Conservation (phyloP, 2,888 invertebrate genomes). For the Cremastinae sp. region DNA sequence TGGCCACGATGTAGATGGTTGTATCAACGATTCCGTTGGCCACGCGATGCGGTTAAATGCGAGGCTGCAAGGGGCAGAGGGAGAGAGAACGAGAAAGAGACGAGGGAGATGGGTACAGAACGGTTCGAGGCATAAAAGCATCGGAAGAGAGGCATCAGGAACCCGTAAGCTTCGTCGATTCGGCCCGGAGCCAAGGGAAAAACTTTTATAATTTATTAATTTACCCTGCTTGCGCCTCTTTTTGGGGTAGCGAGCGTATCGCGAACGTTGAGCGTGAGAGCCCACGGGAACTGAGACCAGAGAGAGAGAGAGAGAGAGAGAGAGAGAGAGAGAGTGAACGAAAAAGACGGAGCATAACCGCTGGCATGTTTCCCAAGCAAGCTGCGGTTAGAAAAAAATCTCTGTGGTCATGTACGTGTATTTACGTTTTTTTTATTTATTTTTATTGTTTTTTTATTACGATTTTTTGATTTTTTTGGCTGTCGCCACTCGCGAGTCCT, state of each 20-base stretch:
- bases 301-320: slow-evolving; percentile 37
- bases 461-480: slow-evolving; percentile 55
- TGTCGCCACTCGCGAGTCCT: slow-evolving; percentile 52
- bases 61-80: slow-evolving; percentile 37
- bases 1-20: slow-evolving; percentile 44
- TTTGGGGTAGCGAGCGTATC: slow-evolving; percentile 76
- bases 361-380: slow-evolving; percentile 52
- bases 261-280: slow-evolving; percentile 64
- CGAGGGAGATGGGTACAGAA: slow-evolving; percentile 36
- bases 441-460: no score
- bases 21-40: slow-evolving; percentile 58
- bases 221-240: slow-evolving; percentile 72
- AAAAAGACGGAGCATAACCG: no score
- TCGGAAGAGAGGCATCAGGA: slow-evolving; percentile 69
- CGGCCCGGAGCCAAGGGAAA: slow-evolving; percentile 75
- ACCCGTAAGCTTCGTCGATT: slow-evolving; percentile 72
- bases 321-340: slow-evolving; percentile 38
- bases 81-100: slow-evolving; percentile 62
- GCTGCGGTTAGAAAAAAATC: slow-evolving; percentile 12
- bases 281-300: slow-evolving; percentile 7
- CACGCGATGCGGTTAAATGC: slow-evolving; percentile 39
- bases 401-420: slow-evolving; percentile 24
- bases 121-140: slow-evolving; percentile 63
- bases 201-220: slow-evolving; percentile 77
- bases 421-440: slow-evolving; percentile 11